Evolutionary conservation across 2,888 invertebrate genomes (phyloP), one percentile per base, ranked within the genome.

Genomic region (Xanthia togata): DNA sequence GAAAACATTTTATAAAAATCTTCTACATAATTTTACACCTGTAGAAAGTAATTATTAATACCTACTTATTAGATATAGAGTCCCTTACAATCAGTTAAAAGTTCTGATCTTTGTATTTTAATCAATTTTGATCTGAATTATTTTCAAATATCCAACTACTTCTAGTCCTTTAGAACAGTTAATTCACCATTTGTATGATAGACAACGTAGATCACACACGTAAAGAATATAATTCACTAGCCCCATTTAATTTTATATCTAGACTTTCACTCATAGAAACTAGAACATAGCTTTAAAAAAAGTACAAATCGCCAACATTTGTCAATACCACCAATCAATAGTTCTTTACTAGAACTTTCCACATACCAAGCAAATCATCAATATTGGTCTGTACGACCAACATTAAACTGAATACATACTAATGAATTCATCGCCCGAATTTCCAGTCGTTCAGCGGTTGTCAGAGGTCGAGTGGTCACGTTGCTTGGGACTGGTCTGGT

Each of bases 391-490:
- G 55, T 53, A 23, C 14, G 17, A 14, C 65, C n/a, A 74, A 55
- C 31, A 55, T 38, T n/a, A 4, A 20, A 62, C 20, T 31, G 31
- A n/a, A n/a, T n/a, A n/a, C n/a, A n/a, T 69, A 73, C 81, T 72
- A 82, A 82, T 73, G 63, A 62, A 78, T 81, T 73, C 55, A 65
- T 79, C 60, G 65, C 70, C 79, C 35, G 62, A 81, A 72, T 85
- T 93, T 92, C 8, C 97, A 99, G 99, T 93, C 99, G 99, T 76
- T 99, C 99, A 75, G 99, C 99, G 44, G 99, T 99, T 71, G 98
- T 99, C 82, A 98, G 99, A 82, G 99, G 99, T 67, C 98, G 98
- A 86, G 99, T 99, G 71, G 98, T 99, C 76, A 99, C 99, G 65
- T 97, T 98, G 70, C 98, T 99, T 93, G 99, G 99, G 68, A 98